phyloP scores from a whole-genome alignment of 2,797 vertebrate genomes.

The Otus scops region DNA sequence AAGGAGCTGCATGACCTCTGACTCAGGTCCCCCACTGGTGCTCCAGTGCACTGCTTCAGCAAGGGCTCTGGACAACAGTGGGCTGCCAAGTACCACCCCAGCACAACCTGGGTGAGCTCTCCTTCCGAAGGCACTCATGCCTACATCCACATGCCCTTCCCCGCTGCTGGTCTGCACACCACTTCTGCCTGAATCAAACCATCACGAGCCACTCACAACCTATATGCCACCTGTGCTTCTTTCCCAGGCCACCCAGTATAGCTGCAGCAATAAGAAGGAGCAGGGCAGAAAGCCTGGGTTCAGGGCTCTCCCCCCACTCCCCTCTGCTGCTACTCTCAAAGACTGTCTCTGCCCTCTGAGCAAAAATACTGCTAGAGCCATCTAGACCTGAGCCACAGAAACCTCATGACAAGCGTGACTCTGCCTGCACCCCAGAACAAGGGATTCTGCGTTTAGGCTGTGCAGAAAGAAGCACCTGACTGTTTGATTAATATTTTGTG shows the following conservation, averaged over 20 bases:
- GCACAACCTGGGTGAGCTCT: not conserved
- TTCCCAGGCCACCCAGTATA: not conserved
- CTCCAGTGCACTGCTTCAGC: not conserved
- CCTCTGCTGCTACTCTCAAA: not conserved
- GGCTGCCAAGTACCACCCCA: too few species aligned
- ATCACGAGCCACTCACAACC: not conserved
- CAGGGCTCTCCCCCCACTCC: not conserved
- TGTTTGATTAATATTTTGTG: conserved; percentile 29
- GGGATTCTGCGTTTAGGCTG: not conserved
- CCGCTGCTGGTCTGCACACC: not conserved
- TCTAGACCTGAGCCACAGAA: not conserved
- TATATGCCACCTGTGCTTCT: not conserved
- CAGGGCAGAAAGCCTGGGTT: not conserved
- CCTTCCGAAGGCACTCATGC: not conserved
- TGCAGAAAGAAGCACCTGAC: conserved; percentile 27
- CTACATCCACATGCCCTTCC: not conserved
- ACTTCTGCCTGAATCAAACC: not conserved
- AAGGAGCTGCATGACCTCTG: not conserved
- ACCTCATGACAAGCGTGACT: not conserved
- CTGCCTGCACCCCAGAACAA: conserved; percentile 20
- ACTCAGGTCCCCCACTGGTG: rapidly evolving
- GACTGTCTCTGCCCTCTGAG: not conserved
- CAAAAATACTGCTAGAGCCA: not conserved
- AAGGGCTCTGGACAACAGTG: not conserved
- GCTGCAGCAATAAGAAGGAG: not conserved